These are phyloP conservation scores for Parnassius mnemosyne DNA, from an alignment of 2,888 invertebrate genomes.

Conservation along the genomic window DNA sequence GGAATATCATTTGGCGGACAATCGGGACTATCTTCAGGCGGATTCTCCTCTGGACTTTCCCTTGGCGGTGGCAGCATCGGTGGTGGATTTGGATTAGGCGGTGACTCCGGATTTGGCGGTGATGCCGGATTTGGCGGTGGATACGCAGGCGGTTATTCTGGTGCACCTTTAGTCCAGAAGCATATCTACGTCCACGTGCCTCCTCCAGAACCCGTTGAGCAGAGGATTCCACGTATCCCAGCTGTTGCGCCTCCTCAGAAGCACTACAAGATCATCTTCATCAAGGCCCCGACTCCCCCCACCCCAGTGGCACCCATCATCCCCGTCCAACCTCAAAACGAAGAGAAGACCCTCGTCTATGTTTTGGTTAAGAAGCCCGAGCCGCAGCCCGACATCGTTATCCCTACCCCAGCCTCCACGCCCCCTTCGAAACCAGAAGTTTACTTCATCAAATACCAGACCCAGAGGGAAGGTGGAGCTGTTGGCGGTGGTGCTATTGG, in stretches of 20 bases:
- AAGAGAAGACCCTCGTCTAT: constrained; percentile 93
- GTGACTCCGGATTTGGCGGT: constrained; percentile 62
- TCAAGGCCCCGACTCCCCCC: constrained; percentile 93
- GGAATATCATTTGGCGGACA: constrained; percentile 46
- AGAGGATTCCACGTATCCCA: constrained; percentile 83
- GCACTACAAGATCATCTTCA: constrained; percentile 96
- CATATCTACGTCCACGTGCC: constrained; percentile 95
- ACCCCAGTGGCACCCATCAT: constrained; percentile 90
- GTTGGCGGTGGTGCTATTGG: constrained; percentile 63
- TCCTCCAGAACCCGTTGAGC: constrained; percentile 91
- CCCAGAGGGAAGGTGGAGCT: constrained; percentile 78
- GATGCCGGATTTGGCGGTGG: constrained; percentile 66
- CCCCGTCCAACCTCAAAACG: constrained; percentile 89
- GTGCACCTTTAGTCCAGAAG: constrained; percentile 87
- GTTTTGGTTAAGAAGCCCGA: constrained; percentile 94
- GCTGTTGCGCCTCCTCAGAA: constrained; percentile 88
- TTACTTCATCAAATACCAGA: constrained; percentile 93
- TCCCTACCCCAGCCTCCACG: constrained; percentile 89
- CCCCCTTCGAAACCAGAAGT: constrained; percentile 94
- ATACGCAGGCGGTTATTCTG: constrained; percentile 68
- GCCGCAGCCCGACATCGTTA: constrained; percentile 88
- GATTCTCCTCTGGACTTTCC: constrained; percentile 37
- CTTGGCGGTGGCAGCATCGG: constrained; percentile 48
- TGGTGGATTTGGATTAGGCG: constrained; percentile 45
- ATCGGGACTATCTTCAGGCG: constrained; percentile 40